phyloP scores from a whole-genome alignment of 2,113 vertebrate species.

The Sprattus sprattus region DNA sequence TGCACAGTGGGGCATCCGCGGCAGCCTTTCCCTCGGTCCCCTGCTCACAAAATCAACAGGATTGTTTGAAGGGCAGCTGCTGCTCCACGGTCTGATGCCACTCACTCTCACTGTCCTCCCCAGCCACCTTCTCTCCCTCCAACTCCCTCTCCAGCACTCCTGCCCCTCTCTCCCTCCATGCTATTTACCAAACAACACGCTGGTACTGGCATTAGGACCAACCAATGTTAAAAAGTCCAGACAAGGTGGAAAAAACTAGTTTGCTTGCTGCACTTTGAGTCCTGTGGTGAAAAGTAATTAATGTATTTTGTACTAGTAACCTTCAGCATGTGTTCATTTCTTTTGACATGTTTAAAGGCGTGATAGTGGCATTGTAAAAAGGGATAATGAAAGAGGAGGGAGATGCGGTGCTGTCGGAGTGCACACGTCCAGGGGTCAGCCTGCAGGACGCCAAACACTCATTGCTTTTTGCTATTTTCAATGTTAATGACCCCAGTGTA shows the following conservation, averaged over 20 bases:
- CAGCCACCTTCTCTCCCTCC: neutral
- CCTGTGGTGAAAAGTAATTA: neutral
- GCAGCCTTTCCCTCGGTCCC: neutral
- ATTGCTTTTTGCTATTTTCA: neutral
- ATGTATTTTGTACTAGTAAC: neutral
- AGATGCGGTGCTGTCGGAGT: neutral
- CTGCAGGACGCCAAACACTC: neutral
- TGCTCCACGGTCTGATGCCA: constrained; percentile 22
- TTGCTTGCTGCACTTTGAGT: neutral
- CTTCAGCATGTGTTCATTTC: neutral
- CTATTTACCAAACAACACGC: too few species aligned
- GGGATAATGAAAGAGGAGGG: neutral
- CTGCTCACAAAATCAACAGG: constrained; percentile 39
- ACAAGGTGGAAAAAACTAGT: neutral
- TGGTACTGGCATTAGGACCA: neutral
- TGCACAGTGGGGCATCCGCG: neutral
- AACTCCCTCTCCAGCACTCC: neutral
- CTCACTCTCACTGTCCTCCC: neutral
- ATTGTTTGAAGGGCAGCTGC: constrained; percentile 37
- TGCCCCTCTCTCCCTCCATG: neutral
- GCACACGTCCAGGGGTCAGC: neutral
- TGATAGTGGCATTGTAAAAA: neutral
- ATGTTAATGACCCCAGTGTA: neutral
- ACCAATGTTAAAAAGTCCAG: neutral
- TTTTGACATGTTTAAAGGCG: neutral